Evolutionary conservation across 2,888 invertebrate species (phyloP).

Genomic region (Chymomyza caudatula): DNA sequence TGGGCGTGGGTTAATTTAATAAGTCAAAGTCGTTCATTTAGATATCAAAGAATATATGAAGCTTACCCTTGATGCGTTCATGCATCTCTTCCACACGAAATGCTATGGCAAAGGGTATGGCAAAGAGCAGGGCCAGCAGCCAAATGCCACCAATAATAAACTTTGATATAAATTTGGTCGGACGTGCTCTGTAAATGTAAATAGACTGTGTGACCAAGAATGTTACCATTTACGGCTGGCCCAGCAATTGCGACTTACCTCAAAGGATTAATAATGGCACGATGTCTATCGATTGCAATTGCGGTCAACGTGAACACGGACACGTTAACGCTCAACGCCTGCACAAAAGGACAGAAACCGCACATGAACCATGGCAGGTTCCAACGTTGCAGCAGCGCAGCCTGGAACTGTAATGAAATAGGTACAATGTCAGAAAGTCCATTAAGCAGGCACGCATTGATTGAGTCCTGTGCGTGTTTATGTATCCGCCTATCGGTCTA

Average conservation of each 20-base stretch:
- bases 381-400: conserved; percentile 92
- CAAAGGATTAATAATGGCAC: conserved; percentile 86
- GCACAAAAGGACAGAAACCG: conserved; percentile 92
- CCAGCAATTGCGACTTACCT: conserved; percentile 79
- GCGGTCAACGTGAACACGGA: conserved; percentile 92
- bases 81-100: conserved; percentile 75
- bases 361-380: conserved; percentile 92
- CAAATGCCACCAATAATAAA: conserved; percentile 87
- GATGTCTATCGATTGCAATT: conserved; percentile 91
- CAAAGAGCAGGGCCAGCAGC: conserved; percentile 83
- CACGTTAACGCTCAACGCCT: conserved; percentile 91
- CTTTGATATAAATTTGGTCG: conserved; percentile 86
- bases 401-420: conserved; percentile 85
- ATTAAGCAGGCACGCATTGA: background rate
- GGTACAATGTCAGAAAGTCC: background rate
- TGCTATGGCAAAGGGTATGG: conserved; percentile 82
- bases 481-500: background rate
- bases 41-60: background rate
- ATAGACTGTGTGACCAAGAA: background rate
- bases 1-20: background rate
- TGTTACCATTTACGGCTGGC: background rate
- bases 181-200: conserved; percentile 81
- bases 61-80: conserved; percentile 74
- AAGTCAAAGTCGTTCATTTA: background rate
- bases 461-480: background rate